A percentile compares a stretch with the other conserved stretches of the same genome.
These are phyloP conservation scores for Nephrotoma guestfalica DNA, from an alignment of 2,888 invertebrate genomes.

Conservation along the genomic window DNA sequence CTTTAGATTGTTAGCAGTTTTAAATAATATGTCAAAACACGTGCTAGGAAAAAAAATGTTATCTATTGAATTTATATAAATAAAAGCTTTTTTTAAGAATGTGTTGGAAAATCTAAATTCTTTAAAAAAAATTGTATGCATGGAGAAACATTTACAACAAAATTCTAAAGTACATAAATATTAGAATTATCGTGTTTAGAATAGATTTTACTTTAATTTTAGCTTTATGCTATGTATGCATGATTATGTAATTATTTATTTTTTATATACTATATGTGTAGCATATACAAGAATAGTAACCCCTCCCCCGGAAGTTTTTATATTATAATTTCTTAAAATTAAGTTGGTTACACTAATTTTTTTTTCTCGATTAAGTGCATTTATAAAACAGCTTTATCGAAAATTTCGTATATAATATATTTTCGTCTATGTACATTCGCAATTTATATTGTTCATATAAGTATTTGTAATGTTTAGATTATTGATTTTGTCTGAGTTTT, in stretches of 20 bases:
- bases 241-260: neutral
- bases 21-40: neutral
- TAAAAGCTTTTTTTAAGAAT: neutral
- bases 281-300: neutral
- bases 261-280: neutral
- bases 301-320: neutral
- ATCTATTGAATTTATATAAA: neutral
- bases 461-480: neutral
- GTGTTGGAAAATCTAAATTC: neutral
- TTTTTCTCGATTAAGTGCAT: neutral
- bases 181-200: neutral
- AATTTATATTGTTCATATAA: neutral
- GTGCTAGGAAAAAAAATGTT: neutral
- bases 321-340: neutral
- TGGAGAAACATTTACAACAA: neutral
- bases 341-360: neutral
- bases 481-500: conserved; percentile 5
- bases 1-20: neutral
- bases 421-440: neutral
- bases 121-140: neutral
- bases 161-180: neutral
- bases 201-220: neutral
- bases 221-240: neutral
- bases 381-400: neutral
- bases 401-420: neutral